Evolutionary conservation across 2,888 invertebrate species (phyloP), one percentile per base, ranked within the genome.

Genomic region (Tiliacea citrago): DNA sequence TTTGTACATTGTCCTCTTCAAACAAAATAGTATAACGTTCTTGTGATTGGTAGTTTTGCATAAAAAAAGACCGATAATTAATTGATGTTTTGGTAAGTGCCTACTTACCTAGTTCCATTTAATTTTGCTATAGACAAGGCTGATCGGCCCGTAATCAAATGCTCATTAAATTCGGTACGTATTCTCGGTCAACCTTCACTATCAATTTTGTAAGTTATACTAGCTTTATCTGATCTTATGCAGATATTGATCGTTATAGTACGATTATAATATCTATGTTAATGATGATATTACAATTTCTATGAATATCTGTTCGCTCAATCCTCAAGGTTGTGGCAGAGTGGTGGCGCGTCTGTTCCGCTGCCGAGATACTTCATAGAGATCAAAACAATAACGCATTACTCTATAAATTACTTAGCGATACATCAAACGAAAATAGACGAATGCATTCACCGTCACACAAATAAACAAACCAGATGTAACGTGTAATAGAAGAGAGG

Each of bases 361-460:
- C 58, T 0, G 42, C 58, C 29, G 29, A 73, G 16, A 57, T 74
- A 61, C 78, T 72, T 63, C 72, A 18, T 21, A 58, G 21, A 75
- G 73, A 82, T 77, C 82, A 75, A 85, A 80, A 87, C 83, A 87
- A 87, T 87, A 85, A 85, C 85, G 82, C 86, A 83, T 87, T 87
- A 86, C 79, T 71, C 68, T 71, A 79, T 66, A 78, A 77, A 74
- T 81, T 75, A 79, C 82, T 83, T 73, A 69, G 76, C 68, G 86
- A 77, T 78, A 83, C 80, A 86, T 79, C 86, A 85, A 83, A 87
- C 87, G 68, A 58, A 86, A 79, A 86, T 86, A 86, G 84, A 80
- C 75, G 70, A 72, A 73, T 82, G 82, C 86, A 81, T 77, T 77
- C 84, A 72, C 84, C 79, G 84, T 71, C 68, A 77, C 81, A 83